Conservation (phyloP, 2,797 vertebrate genomes). For the Agapornis canus region DNA sequence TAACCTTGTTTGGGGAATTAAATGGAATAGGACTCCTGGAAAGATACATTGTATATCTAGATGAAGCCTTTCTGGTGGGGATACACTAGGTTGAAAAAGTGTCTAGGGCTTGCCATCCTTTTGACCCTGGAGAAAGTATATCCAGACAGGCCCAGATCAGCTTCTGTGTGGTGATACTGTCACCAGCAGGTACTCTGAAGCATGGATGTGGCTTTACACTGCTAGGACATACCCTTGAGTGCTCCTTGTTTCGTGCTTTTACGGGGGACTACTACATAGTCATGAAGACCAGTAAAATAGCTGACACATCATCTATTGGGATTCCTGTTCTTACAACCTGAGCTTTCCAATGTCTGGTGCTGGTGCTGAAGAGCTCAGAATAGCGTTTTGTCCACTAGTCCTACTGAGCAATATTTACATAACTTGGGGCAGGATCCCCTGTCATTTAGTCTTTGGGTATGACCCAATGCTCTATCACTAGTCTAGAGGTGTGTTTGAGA, state of each 20-base stretch:
- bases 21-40: background rate
- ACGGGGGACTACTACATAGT: accelerated
- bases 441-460: background rate
- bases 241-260: background rate
- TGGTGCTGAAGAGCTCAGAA: background rate
- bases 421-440: background rate
- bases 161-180: background rate
- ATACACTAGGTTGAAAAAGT: background rate
- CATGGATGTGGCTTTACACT: background rate
- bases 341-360: background rate
- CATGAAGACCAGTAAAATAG: accelerated
- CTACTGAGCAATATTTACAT: background rate
- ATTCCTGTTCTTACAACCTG: background rate
- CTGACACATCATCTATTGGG: background rate
- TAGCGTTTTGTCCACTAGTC: background rate
- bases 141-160: background rate
- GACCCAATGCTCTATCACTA: background rate
- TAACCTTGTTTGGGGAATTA: background rate
- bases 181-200: background rate
- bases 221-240: background rate
- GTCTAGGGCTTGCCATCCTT: background rate
- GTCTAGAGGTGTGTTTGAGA: accelerated
- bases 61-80: background rate
- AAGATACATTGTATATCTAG: accelerated
- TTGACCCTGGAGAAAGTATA: background rate